Evolutionary conservation across 1,140 invertebrate genomes (phyloP).

Genomic region (Pseudomyrmex dendroicus): DNA sequence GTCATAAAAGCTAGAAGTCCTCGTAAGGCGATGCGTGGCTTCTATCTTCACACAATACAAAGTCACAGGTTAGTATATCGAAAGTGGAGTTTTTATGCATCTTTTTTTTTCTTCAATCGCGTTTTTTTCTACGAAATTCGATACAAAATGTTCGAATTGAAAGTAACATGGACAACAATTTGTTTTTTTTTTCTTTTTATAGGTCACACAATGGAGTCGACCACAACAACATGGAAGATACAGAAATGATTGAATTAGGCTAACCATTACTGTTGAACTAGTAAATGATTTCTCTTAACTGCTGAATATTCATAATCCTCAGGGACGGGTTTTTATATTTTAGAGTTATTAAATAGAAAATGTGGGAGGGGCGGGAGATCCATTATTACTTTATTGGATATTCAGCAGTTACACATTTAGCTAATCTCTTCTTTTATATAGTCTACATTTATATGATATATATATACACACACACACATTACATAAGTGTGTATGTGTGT

Average conservation of each 20-base stretch:
- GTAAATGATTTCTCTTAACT: slow-evolving; percentile 73
- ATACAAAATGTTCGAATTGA: too few species aligned
- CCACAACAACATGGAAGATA: slow-evolving; percentile 79
- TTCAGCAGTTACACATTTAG: slow-evolving; percentile 77
- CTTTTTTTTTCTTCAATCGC: too few species aligned
- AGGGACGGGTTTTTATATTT: slow-evolving; percentile 78
- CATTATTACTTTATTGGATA: slow-evolving; percentile 65
- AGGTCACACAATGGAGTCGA: slow-evolving; percentile 74
- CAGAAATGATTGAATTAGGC: slow-evolving; percentile 83
- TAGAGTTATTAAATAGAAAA: slow-evolving; percentile 63
- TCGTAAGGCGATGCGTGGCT: slow-evolving; percentile 84
- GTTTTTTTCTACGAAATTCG: too few species aligned
- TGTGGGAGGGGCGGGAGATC: slow-evolving; percentile 45
- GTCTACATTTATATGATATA: too few species aligned
- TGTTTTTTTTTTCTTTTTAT: slow-evolving; percentile 65
- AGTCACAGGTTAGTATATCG: slow-evolving; percentile 76
- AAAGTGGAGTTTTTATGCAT: neutral
- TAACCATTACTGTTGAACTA: slow-evolving; percentile 77
- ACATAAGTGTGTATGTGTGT: too few species aligned
- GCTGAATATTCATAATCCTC: slow-evolving; percentile 74
- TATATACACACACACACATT: too few species aligned
- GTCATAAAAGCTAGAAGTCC: slow-evolving; percentile 91
- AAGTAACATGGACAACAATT: neutral
- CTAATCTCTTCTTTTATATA: slow-evolving; percentile 73
- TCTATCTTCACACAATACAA: slow-evolving; percentile 77